Conservation (phyloP, 2,888 invertebrate genomes). For the Troides oblongomaculatus region DNA sequence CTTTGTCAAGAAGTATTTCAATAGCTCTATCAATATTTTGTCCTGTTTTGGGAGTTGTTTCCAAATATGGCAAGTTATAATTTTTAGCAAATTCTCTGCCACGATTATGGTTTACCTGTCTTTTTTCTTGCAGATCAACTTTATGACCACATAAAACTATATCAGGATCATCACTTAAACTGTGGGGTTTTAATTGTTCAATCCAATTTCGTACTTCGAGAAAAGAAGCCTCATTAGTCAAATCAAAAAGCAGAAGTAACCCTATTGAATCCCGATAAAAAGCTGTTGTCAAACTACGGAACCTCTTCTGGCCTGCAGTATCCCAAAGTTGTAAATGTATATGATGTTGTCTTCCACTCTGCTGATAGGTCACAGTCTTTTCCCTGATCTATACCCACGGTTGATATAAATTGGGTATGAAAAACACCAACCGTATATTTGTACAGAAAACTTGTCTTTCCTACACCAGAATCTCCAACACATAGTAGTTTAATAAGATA, state of each 20-base stretch:
- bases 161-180: conserved; percentile 92
- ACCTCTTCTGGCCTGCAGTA: conserved; percentile 98
- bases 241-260: conserved; percentile 93
- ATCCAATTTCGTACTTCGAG: conserved; percentile 95
- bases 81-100: conserved; percentile 92
- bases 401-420: conserved; percentile 95
- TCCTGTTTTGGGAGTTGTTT: conserved; percentile 97
- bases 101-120: conserved; percentile 88
- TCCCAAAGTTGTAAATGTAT: conserved; percentile 97
- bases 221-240: conserved; percentile 95
- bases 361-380: conserved; percentile 93
- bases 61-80: conserved; percentile 93
- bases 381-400: conserved; percentile 98
- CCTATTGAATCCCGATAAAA: conserved; percentile 98
- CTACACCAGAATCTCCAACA: conserved; percentile 97
- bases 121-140: conserved; percentile 91
- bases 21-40: conserved; percentile 94
- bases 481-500: conserved; percentile 95
- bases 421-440: conserved; percentile 97
- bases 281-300: conserved; percentile 94
- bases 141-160: conserved; percentile 98
- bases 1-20: conserved; percentile 90
- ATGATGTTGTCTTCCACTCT: conserved; percentile 90
- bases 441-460: conserved; percentile 97
- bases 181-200: conserved; percentile 91